Base-by-base conservation (phyloP, 2,888 invertebrate genomes). In the Zaprionus obscuricornis region DNA sequence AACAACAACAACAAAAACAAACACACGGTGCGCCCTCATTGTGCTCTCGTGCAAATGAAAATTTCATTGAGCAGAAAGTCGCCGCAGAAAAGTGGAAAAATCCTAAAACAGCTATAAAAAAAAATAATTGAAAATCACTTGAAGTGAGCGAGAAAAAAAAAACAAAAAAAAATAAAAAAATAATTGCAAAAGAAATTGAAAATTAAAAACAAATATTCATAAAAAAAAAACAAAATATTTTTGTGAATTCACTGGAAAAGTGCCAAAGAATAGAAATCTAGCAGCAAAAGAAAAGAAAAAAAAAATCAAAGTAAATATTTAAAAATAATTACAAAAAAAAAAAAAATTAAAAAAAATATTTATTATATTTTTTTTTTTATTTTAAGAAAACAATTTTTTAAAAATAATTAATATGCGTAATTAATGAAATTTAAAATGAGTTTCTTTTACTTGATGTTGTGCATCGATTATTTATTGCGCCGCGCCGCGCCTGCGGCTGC, bases 41-140 rank as follows among this genome's bases (percentile, higher is more conserved):
- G 81, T 81, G 81, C 81, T 85, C 81, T 81, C 76, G 81, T 85
- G 81, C 85, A 81, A 76, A 81, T 81, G 81, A 81, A 81, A 81
- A 79, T 81, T 76, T 85, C 81, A 81, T 81, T 85, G 85, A 81
- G 85, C 85, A 62, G 83, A 85, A 85, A 81, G 73, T 75, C 66
- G 66, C 67, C 70, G 66, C 72, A 75, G 75, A 83, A 77, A 83
- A 83, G 86, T 83, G 84, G 81, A 74, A 78, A 55, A 85, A 85
- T 70, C 79, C 64, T 63, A 74, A 85, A 82, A 62, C 66, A 69
- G 60, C 51, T 42, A 62, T 34, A 4, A 58, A 39, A 43, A 55
- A 39, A 55, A 45, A 66, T 65, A 63, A 66, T 65, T 62, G 36
- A 67, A 72, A 74, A 74, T 69, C 58, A 43, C 40, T 45, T 27